Conservation (phyloP, 2,797 vertebrate species). For the Schizopygopsis pylzovi region DNA sequence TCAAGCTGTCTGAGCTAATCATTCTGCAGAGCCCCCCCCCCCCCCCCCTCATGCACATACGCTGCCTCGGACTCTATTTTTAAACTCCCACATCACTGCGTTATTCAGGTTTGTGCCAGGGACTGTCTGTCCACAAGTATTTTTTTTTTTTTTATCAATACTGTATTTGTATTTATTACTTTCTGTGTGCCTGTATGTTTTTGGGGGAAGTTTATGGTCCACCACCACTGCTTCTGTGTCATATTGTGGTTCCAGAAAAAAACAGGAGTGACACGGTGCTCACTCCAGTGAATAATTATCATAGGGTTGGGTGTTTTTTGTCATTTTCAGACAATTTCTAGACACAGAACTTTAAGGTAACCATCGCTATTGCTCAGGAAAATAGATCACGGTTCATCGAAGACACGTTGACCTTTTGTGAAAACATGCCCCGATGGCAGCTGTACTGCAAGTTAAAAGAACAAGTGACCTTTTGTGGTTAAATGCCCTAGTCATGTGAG, state of each 20-base stretch:
- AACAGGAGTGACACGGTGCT: neutral
- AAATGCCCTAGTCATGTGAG: neutral
- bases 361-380: neutral
- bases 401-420: neutral
- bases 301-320: neutral
- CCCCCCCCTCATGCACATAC: neutral
- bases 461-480: constrained; percentile 13
- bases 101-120: neutral
- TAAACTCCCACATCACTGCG: neutral
- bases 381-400: neutral
- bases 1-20: constrained; percentile 36
- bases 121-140: neutral
- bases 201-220: no score
- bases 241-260: neutral
- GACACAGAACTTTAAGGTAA: neutral
- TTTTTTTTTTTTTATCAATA: neutral
- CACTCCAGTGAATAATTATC: neutral
- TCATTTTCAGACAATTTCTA: neutral
- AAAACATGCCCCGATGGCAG: neutral
- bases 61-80: constrained; percentile 19
- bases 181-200: neutral
- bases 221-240: neutral
- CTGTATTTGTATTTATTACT: neutral
- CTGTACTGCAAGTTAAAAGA: neutral
- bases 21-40: constrained; percentile 12